phyloP scores from a whole-genome alignment of 2,113 vertebrate species.

The Passer domesticus region DNA sequence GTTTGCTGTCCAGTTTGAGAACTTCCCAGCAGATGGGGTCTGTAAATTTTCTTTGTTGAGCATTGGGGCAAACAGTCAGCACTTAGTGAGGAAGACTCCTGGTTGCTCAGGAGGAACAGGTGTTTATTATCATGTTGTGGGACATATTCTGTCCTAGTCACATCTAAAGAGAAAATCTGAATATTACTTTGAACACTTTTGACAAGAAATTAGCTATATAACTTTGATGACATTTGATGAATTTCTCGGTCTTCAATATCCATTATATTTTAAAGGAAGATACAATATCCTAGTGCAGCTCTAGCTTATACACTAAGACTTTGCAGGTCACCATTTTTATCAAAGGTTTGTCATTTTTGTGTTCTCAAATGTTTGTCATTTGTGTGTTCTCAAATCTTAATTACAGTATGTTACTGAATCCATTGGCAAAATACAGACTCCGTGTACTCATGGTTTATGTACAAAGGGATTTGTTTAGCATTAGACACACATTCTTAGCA shows the following conservation, averaged over 20 bases:
- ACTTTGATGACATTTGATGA: background rate
- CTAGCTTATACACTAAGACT: background rate
- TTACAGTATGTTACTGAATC: background rate
- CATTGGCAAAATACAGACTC: background rate
- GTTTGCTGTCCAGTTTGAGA: background rate
- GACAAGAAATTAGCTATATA: background rate
- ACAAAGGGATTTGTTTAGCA: constrained; percentile 8
- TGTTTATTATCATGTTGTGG: background rate
- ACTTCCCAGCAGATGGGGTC: background rate
- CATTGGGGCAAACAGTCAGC: background rate
- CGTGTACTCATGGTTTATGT: background rate
- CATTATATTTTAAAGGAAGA: background rate
- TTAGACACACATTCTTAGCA: background rate
- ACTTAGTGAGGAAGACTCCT: background rate
- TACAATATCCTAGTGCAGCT: background rate
- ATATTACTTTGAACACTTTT: background rate
- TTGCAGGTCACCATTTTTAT: background rate
- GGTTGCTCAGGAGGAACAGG: background rate
- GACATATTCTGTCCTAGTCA: background rate
- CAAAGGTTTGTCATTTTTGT: background rate
- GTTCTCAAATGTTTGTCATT: background rate
- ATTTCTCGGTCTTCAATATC: background rate
- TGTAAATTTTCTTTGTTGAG: background rate
- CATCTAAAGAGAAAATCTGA: background rate
- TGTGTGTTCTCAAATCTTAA: background rate